phyloP scores from a whole-genome alignment of 1,140 invertebrate species.

The Drosophila lacertosa region DNA sequence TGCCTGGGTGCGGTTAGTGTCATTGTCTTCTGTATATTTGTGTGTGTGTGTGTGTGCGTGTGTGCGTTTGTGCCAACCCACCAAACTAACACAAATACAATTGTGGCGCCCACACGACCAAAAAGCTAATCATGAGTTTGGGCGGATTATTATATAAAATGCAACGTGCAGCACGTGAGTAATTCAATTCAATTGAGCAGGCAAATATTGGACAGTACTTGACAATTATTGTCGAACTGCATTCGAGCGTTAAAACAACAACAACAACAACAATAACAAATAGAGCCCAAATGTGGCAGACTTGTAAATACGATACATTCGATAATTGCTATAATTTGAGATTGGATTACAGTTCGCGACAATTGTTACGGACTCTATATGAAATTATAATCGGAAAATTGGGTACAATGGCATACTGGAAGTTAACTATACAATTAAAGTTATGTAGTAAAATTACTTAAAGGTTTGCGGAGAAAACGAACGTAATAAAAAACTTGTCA shows the following conservation, averaged over 20 bases:
- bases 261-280: constrained; percentile 6
- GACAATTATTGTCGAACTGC: constrained; percentile 28
- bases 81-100: constrained; percentile 1
- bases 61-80: constrained; percentile 17
- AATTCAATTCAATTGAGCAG: constrained; percentile 15
- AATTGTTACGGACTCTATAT: background rate
- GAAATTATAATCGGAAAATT: background rate
- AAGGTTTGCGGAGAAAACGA: too few species aligned
- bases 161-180: constrained; percentile 45
- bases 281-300: constrained; percentile 6
- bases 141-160: constrained; percentile 28
- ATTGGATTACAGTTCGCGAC: background rate
- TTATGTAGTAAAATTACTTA: too few species aligned
- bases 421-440: too few species aligned
- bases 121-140: constrained; percentile 32
- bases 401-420: background rate
- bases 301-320: constrained; percentile 3
- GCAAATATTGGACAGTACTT: constrained; percentile 16
- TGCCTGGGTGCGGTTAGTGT: constrained; percentile 47
- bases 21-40: constrained; percentile 29
- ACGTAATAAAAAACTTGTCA: too few species aligned
- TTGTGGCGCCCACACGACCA: constrained; percentile 17
- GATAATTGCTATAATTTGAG: constrained; percentile 11
- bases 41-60: constrained; percentile 3
- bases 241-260: constrained; percentile 29